A percentile compares a stretch with the other conserved stretches of the same genome.
These are phyloP conservation scores for Ypsolopha sequella DNA, from an alignment of 2,888 invertebrate species.

Conservation along the genomic window DNA sequence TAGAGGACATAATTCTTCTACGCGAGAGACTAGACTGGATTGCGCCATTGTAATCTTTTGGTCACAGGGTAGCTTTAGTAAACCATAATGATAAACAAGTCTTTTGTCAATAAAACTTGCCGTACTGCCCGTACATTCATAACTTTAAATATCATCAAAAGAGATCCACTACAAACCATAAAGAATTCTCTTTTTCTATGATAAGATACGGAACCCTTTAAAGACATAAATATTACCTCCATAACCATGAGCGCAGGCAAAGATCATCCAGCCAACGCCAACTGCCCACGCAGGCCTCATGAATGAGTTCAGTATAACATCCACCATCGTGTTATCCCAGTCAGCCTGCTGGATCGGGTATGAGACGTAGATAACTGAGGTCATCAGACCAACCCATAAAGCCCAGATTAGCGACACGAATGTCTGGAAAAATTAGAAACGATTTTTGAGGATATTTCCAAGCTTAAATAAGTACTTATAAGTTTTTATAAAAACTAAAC, in stretches of 20 bases:
- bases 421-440: conserved; percentile 17
- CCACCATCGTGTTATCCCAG: conserved; percentile 19
- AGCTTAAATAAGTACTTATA: too few species aligned
- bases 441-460: background rate
- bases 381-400: conserved; percentile 13
- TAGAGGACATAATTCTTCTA: too few species aligned
- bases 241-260: conserved; percentile 53
- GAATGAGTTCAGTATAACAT: conserved; percentile 41
- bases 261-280: conserved; percentile 50
- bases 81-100: too few species aligned
- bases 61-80: too few species aligned
- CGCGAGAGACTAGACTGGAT: too few species aligned
- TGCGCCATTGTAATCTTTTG: too few species aligned
- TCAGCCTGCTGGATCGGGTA: background rate
- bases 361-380: conserved; percentile 15
- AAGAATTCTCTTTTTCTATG: too few species aligned
- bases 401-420: conserved; percentile 19
- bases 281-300: conserved; percentile 52
- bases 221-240: conserved; percentile 37
- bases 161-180: too few species aligned
- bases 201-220: background rate
- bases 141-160: too few species aligned
- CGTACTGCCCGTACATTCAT: too few species aligned
- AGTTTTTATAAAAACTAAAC: too few species aligned
- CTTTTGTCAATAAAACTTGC: too few species aligned